A percentile compares a stretch with the other conserved stretches of the same genome.
These are phyloP conservation scores for Craseonycteris thonglongyai DNA, from an alignment of 2,113 vertebrate species.

Conservation along the genomic window DNA sequence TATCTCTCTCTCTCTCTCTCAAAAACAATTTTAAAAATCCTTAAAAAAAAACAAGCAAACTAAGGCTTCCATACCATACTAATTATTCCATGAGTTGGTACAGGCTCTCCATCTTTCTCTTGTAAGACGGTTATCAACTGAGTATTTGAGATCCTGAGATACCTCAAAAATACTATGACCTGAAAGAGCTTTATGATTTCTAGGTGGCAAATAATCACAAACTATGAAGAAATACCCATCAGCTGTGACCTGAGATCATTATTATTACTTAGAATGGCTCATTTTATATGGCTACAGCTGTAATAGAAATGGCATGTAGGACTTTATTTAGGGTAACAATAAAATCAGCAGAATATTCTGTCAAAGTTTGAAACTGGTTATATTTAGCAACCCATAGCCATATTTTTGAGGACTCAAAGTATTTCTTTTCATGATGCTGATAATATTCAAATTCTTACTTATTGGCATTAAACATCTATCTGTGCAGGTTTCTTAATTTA, in stretches of 20 bases:
- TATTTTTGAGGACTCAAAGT: not conserved
- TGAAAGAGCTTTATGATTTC: not conserved
- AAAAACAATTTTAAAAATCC: too few species aligned
- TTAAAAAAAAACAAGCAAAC: too few species aligned
- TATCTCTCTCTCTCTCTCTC: too few species aligned
- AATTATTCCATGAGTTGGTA: not conserved
- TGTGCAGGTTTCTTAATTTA: not conserved
- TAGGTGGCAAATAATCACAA: not conserved
- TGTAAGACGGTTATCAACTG: not conserved
- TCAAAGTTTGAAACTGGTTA: not conserved
- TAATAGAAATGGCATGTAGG: not conserved
- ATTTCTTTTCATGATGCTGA: not conserved
- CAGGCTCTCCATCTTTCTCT: not conserved
- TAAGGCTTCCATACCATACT: not conserved
- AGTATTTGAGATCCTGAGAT: not conserved
- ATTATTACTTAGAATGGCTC: not conserved
- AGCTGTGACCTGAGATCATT: not conserved
- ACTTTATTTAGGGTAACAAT: not conserved
- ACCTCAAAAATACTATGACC: too few species aligned
- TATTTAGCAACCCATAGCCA: not conserved
- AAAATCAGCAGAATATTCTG: not conserved
- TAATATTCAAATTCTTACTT: not conserved
- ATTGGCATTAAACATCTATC: not conserved
- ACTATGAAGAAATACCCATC: not conserved
- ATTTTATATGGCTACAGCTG: not conserved